Percentiles rank a stretch among this genome's conserved stretches.
phyloP scores from a whole-genome alignment of 2,888 invertebrate genomes.

The Heliconius ethilla region DNA sequence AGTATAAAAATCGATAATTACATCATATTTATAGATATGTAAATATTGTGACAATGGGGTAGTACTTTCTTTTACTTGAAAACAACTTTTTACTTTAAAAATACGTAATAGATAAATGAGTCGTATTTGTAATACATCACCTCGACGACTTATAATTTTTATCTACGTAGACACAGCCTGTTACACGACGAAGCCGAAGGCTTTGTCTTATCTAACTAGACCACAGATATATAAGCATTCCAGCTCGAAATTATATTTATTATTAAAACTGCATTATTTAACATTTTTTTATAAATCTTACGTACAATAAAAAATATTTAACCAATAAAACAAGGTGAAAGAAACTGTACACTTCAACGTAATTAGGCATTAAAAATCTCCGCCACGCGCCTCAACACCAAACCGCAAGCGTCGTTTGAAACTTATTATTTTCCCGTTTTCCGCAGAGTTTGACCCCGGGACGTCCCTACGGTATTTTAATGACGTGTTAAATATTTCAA shows the following conservation, averaged over 20 bases:
- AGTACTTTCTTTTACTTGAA: background rate
- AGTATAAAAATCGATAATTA: background rate
- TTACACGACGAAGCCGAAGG: background rate
- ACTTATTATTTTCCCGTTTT: conserved; percentile 71
- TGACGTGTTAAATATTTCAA: conserved; percentile 70
- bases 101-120: background rate
- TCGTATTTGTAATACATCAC: background rate
- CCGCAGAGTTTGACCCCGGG: conserved; percentile 67
- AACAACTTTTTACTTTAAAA: background rate
- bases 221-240: background rate
- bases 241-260: background rate
- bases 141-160: background rate
- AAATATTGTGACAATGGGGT: too few relatives aligned
- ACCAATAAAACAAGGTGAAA: background rate
- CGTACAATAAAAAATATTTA: background rate
- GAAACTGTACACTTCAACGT: conserved; percentile 7
- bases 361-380: conserved; percentile 43
- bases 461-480: conserved; percentile 59
- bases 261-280: background rate
- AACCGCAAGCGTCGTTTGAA: conserved; percentile 44
- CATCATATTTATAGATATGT: background rate
- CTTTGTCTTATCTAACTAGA: background rate
- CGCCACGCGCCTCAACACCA: conserved; percentile 44
- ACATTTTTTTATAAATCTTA: background rate
- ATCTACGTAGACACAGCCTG: background rate